A percentile compares a stretch with the other conserved stretches of the same genome.
These are phyloP conservation scores for Butorides virescens DNA, from an alignment of 2,113 vertebrate species.

Conservation along the genomic window DNA sequence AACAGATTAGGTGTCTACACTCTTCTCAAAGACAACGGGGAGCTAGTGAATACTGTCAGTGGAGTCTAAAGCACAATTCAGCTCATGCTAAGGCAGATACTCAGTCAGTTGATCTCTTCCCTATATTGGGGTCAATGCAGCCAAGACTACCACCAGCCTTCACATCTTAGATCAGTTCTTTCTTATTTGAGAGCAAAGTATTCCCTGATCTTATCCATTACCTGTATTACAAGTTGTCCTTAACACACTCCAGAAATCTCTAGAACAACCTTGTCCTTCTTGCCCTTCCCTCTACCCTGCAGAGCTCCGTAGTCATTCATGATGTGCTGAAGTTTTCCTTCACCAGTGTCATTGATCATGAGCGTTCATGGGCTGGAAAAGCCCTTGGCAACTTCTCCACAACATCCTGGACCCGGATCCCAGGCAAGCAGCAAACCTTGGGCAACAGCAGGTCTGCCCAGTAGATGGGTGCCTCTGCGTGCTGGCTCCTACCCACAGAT, in stretches of 20 bases:
- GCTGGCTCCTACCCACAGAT: accelerated
- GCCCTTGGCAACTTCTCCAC: not conserved
- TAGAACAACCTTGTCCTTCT: not conserved
- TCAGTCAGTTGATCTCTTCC: not conserved
- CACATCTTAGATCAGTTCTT: not conserved
- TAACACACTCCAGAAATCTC: not conserved
- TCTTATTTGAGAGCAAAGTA: not conserved
- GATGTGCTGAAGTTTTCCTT: not conserved
- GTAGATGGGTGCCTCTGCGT: accelerated
- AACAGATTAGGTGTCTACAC: not conserved
- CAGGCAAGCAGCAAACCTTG: not conserved
- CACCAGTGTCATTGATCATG: not conserved
- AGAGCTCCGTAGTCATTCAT: not conserved
- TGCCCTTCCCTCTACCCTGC: not conserved
- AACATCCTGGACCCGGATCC: not conserved
- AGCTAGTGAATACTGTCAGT: not conserved
- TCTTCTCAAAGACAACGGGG: not conserved
- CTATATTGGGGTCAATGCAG: not conserved
- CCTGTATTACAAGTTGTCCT: not conserved
- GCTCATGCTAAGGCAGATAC: not conserved
- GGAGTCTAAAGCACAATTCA: not conserved
- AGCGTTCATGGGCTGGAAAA: not conserved
- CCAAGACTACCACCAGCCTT: not conserved
- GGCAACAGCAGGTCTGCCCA: not conserved
- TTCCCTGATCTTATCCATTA: not conserved